Base-by-base conservation (phyloP, 2,888 invertebrate species). In the Buathra laborator region DNA sequence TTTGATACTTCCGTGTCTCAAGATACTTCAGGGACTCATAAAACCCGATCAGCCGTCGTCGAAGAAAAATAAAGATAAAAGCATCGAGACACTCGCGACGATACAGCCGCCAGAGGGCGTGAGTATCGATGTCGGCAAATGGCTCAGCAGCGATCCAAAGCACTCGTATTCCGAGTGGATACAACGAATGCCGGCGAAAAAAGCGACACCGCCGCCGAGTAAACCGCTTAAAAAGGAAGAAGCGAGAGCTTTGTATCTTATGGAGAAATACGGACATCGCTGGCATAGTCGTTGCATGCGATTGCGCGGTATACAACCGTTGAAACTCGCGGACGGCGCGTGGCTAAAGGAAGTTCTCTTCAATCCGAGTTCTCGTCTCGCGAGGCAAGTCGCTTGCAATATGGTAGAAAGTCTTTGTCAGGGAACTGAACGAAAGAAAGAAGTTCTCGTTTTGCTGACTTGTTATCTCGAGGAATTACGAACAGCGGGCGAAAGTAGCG, bases 281-380 rank as follows among this genome's bases (percentile, higher is more conserved):
- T 98, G 98, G 98, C 92, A 91, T 56, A 90, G 92, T 72, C 90
- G 93, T 7, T 93, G 92, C 70, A 84, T 89, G 79, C 94, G 95
- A 91, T 94, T 88, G 83, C 95, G 93, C 86, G 95, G 95, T 66
- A 95, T 95, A 89, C 95, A 95, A 0, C 95, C 95, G 0, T 93
- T 97, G 70, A 95, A 95, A 32, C 93, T 97, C 24, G 95, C 96
- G 64, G 96, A 96, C 88, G 96, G 96, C 56, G 96, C 97, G 0
- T 99, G 99, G 99, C 94, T 99, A 83, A 97, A 98, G 88, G 97
- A 97, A n/a, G 97, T 99, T 7, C 95, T 99, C 90, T 99, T 99
- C 94, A 98, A 98, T 94, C 96, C 98, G 0, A 98, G 98, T 92
- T 99, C 98, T 0, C 96, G 98, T 72, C 96, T 98, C 86, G 98